Evolutionary conservation across 2,888 invertebrate species (phyloP).

Genomic region (Augochlorella aurata): DNA sequence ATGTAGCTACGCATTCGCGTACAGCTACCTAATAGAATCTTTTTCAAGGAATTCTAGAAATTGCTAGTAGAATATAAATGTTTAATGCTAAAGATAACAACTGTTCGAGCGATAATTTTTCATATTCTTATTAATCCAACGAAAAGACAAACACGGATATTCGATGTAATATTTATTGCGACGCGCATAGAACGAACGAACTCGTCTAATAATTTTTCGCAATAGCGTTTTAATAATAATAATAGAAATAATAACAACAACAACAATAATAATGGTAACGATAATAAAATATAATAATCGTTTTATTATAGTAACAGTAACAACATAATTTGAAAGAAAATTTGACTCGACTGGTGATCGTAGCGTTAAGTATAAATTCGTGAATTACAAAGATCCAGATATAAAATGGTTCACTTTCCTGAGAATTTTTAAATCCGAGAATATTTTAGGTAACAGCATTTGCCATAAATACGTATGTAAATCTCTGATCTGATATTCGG

Average conservation of each 20-base stretch:
- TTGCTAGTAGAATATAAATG: not conserved
- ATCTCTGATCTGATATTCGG: not conserved
- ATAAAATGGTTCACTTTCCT: not conserved
- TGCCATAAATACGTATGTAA: not conserved
- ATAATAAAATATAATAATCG: too few species aligned
- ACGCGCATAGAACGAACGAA: not conserved
- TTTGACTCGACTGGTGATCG: not conserved
- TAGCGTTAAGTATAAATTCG: not conserved
- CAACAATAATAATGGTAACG: too few species aligned
- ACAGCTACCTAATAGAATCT: not conserved
- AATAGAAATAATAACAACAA: too few species aligned
- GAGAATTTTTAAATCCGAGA: not conserved
- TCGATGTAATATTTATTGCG: not conserved
- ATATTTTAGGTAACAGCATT: not conserved
- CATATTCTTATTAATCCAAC: not conserved
- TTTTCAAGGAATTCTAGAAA: not conserved
- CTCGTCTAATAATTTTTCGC: not conserved
- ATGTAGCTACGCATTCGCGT: not conserved
- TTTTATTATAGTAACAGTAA: not conserved
- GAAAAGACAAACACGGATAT: too few species aligned
- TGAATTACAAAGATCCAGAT: not conserved
- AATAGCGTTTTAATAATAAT: not conserved
- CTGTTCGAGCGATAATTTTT: not conserved
- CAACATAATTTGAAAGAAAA: not conserved
- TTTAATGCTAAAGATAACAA: too few species aligned